Evolutionary conservation across 2,888 invertebrate genomes (phyloP).

Genomic region (Monochamus alternatus): DNA sequence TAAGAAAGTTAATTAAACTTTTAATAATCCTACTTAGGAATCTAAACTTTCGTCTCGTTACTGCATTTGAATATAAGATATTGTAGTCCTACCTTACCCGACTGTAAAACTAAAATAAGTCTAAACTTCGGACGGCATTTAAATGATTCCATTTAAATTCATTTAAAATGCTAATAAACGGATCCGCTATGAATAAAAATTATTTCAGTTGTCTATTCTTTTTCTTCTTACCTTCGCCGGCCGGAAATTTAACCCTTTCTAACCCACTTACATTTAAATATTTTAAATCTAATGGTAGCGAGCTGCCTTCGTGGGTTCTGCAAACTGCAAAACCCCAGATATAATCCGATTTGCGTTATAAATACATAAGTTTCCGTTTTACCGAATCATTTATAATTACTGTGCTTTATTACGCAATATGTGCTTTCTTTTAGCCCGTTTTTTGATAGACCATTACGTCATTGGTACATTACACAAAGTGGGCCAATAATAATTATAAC

Average conservation of each 20-base stretch:
- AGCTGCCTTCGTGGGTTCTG: background rate
- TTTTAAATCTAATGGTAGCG: slow-evolving; percentile 39
- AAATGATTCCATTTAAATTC: slow-evolving; percentile 65
- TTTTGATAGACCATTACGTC: no score
- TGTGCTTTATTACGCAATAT: no score
- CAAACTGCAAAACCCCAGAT: no score
- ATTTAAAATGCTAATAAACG: slow-evolving; percentile 65
- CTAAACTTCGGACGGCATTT: slow-evolving; percentile 50
- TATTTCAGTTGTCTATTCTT: slow-evolving; percentile 52
- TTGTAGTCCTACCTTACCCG: slow-evolving; percentile 10
- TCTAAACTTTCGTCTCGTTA: background rate
- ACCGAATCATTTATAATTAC: no score
- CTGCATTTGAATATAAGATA: slow-evolving; percentile 17
- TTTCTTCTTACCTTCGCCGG: slow-evolving; percentile 40
- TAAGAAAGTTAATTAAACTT: slow-evolving; percentile 4
- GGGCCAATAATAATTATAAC: no score
- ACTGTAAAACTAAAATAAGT: slow-evolving; percentile 34
- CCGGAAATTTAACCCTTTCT: slow-evolving; percentile 42
- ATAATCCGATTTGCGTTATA: no score
- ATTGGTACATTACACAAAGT: no score
- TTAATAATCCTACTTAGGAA: slow-evolving; percentile 6
- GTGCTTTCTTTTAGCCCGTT: no score
- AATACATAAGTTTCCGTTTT: no score
- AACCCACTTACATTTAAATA: slow-evolving; percentile 39
- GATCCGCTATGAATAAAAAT: slow-evolving; percentile 65